phyloP scores from a whole-genome alignment of 2,113 vertebrate genomes.

The Dipodomys spectabilis region DNA sequence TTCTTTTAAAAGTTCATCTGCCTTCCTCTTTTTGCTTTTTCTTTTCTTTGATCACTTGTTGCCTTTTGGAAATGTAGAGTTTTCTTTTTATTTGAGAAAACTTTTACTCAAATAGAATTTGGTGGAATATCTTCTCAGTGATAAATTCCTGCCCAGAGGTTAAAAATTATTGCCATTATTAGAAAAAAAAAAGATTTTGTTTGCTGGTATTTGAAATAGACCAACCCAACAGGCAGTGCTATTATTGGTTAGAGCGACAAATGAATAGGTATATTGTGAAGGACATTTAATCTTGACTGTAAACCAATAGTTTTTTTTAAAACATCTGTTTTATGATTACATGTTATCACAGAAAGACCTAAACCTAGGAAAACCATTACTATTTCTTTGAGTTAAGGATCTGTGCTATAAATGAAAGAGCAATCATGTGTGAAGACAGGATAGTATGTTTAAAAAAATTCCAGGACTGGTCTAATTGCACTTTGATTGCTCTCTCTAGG shows the following conservation, averaged over 20 bases:
- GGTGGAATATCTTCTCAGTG: slow-evolving; percentile 55
- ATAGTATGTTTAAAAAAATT: slow-evolving; percentile 70
- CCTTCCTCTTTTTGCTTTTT: background rate
- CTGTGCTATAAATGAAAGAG: slow-evolving; percentile 51
- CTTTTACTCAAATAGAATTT: slow-evolving; percentile 21
- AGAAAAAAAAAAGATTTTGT: slow-evolving; percentile 60
- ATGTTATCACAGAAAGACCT: slow-evolving; percentile 60
- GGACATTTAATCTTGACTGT: slow-evolving; percentile 32
- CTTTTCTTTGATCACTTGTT: slow-evolving; percentile 13
- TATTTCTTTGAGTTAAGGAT: slow-evolving; percentile 42
- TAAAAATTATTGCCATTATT: slow-evolving; percentile 62
- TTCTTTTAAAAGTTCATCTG: slow-evolving; percentile 38
- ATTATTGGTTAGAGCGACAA: slow-evolving; percentile 20
- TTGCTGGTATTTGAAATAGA: slow-evolving; percentile 52
- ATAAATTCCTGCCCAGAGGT: slow-evolving; percentile 51
- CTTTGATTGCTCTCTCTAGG: slow-evolving; percentile 70
- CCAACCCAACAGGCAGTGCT: background rate
- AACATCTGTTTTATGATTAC: slow-evolving; percentile 6
- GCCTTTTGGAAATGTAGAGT: slow-evolving; percentile 39
- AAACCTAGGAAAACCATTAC: slow-evolving; percentile 37
- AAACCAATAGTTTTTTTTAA: slow-evolving; percentile 39
- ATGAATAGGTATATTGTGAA: slow-evolving; percentile 52
- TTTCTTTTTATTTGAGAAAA: background rate
- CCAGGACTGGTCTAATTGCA: slow-evolving; percentile 69
- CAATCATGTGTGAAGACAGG: slow-evolving; percentile 69